Evolutionary conservation across 2,797 vertebrate genomes (phyloP).

Genomic region (Monodelphis domestica): DNA sequence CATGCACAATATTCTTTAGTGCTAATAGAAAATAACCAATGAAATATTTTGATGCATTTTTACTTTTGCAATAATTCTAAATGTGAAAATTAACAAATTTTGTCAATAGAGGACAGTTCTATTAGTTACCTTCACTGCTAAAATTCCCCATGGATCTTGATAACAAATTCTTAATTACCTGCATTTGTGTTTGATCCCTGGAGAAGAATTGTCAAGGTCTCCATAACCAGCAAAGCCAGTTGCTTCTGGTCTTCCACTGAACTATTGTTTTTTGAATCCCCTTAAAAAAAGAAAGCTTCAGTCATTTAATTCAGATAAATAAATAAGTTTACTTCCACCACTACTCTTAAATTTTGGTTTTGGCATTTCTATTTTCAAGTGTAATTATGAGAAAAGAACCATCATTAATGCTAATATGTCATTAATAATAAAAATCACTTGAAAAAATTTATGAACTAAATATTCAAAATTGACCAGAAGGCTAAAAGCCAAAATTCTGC

Average conservation of each 20-base stretch:
- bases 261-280: constrained; percentile 91
- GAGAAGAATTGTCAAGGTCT: constrained; percentile 95
- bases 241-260: constrained; percentile 97
- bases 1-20: constrained; percentile 19
- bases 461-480: not conserved
- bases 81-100: not conserved
- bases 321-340: not conserved
- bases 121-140: not conserved
- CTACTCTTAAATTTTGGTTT: not conserved
- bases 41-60: constrained; percentile 5
- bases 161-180: constrained; percentile 82
- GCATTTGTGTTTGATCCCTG: constrained; percentile 98
- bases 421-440: not conserved
- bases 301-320: constrained; percentile 40
- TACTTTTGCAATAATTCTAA: constrained; percentile 11
- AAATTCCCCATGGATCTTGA: not conserved
- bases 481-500: not conserved
- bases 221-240: constrained; percentile 97
- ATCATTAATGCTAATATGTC: not conserved
- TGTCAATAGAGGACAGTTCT: not conserved
- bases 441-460: not conserved
- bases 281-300: constrained; percentile 82
- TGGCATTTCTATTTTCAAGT: constrained; percentile 25
- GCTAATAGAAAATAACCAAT: constrained; percentile 8
- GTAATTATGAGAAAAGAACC: not conserved